Percentiles rank a stretch among this genome's conserved stretches.
Conservation (phyloP, 35 echinoderm and acorn worm genomes). For the Apostichopus japonicus region DNA sequence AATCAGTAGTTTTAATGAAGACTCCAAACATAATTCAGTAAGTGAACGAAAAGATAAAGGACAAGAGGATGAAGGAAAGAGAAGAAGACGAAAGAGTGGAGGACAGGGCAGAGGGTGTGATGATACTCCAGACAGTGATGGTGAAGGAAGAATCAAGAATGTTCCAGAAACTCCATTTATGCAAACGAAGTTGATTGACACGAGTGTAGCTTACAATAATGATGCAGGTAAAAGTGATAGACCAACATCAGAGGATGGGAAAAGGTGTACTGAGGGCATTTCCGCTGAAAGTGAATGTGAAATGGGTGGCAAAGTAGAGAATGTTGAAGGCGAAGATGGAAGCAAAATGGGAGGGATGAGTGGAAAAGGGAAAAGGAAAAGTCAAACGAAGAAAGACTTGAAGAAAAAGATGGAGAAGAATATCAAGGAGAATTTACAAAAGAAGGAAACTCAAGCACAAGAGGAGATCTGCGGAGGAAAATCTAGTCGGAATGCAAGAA, state of each 20-base stretch:
- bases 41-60: neutral
- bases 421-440: neutral
- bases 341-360: neutral
- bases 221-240: neutral
- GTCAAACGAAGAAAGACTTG: neutral
- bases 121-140: neutral
- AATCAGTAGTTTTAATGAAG: conserved; percentile 22
- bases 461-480: neutral
- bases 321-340: conserved; percentile 8
- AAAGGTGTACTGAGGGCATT: neutral
- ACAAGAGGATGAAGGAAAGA: neutral
- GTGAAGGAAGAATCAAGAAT: neutral
- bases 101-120: neutral
- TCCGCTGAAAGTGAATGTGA: neutral
- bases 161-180: conserved; percentile 41
- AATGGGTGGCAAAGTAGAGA: neutral
- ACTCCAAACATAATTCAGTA: neutral
- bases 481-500: neutral
- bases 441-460: neutral
- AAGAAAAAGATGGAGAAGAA: neutral
- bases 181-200: neutral
- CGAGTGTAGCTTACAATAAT: neutral
- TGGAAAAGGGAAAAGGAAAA: neutral
- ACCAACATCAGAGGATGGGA: neutral
- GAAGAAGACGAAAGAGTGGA: neutral